Conservation (phyloP, 2,888 invertebrate species). For the Linnaemya tessellans region DNA sequence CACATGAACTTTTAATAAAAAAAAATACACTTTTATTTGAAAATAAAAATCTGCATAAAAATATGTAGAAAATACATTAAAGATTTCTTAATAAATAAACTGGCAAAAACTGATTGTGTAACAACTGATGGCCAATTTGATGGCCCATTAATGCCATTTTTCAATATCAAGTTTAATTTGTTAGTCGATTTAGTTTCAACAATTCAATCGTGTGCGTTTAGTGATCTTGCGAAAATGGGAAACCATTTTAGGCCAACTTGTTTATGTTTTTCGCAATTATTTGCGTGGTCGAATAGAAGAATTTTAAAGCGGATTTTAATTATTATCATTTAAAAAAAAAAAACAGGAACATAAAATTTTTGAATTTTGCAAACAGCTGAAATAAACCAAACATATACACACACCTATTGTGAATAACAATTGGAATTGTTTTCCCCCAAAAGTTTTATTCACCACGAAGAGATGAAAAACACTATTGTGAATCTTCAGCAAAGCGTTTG, state of each 20-base stretch:
- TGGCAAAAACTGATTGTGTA: not conserved
- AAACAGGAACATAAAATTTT: too few species aligned
- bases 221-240: not conserved
- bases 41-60: slow-evolving; percentile 17
- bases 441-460: too few species aligned
- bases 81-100: slow-evolving; percentile 6
- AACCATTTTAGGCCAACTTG: not conserved
- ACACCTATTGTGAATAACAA: too few species aligned
- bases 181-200: not conserved
- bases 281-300: too few species aligned
- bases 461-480: too few species aligned
- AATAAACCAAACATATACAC: too few species aligned
- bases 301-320: too few species aligned
- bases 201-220: not conserved
- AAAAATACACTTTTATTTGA: not conserved
- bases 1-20: not conserved
- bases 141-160: slow-evolving; percentile 35
- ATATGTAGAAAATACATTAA: slow-evolving; percentile 12
- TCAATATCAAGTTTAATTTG: slow-evolving; percentile 21
- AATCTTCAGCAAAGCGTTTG: too few species aligned
- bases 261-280: too few species aligned
- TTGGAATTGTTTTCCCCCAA: too few species aligned
- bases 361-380: too few species aligned
- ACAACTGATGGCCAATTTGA: slow-evolving; percentile 35
- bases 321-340: too few species aligned